These are phyloP conservation scores for Todiramphus saurophagus DNA, from an alignment of 2,113 vertebrate species.

Conservation along the genomic window DNA sequence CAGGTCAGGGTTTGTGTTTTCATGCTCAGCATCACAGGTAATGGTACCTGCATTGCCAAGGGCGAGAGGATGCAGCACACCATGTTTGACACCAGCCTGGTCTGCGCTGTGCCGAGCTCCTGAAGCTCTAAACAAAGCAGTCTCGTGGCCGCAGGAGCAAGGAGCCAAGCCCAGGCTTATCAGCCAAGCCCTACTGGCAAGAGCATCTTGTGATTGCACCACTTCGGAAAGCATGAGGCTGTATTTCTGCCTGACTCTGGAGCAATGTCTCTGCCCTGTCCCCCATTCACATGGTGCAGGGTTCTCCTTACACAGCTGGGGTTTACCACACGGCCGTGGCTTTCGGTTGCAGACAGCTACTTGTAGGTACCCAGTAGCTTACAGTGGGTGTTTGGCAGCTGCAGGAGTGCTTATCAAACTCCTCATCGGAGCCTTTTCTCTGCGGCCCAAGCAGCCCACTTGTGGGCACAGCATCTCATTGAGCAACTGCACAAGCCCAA, in stretches of 20 bases:
- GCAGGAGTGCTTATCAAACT: not conserved
- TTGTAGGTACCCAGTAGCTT: rapidly evolving
- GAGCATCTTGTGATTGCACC: not conserved
- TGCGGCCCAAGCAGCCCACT: rapidly evolving
- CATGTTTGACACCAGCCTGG: not conserved
- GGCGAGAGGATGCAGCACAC: not conserved
- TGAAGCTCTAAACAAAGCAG: not conserved
- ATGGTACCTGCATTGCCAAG: not conserved
- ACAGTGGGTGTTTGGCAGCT: not conserved
- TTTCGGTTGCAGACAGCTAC: not conserved
- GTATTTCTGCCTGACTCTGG: rapidly evolving
- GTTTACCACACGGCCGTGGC: not conserved
- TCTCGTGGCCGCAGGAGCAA: not conserved
- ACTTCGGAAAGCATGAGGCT: not conserved
- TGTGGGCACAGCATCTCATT: not conserved
- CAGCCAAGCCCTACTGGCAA: not conserved
- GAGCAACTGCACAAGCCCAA: not conserved
- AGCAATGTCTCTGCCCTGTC: not conserved
- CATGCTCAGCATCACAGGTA: rapidly evolving
- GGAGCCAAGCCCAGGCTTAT: not conserved
- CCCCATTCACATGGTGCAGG: rapidly evolving
- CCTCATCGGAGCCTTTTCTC: not conserved
- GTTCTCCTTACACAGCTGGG: not conserved
- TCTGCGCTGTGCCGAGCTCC: not conserved
- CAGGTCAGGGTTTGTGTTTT: not conserved